Evolutionary conservation across 1,140 invertebrate species (phyloP), one percentile per base, ranked within the genome.

Genomic region (Aphelinus atriplicis): DNA sequence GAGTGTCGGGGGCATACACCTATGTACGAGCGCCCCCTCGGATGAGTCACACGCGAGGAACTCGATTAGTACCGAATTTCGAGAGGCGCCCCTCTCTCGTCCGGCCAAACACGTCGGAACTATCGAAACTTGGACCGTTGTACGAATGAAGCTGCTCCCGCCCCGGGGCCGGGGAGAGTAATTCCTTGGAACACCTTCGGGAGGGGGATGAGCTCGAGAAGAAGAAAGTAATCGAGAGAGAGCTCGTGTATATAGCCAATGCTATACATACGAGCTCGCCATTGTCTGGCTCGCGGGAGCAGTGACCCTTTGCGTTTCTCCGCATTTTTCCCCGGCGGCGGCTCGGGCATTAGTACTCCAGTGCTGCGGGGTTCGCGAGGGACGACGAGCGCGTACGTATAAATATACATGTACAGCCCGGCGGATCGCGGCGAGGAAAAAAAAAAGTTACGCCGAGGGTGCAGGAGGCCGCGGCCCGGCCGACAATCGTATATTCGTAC

Each of bases 231-330:
- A 57, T 57, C 56, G 56, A 57, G 56, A 57, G 26, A 0, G 26
- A 26, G 26, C 26, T 26, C 26, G 26, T 26, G 26, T 26, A 26
- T 26, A 26, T 26, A 26, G 26, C 26, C 26, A 26, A 26, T 26
- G 26, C 26, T 26, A 26, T 26, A 26, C 26, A 26, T 58, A 60
- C 48, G 26, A 9, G 5, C 43, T 1, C 10, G 2, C 55, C 42
- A 73, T 73, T 73, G 64, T 67, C 3, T 60, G 45, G 26, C 26
- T 26, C 26, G 26, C 26, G 26, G 26, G 26, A 1, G 9, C 26
- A 51, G 60, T 66, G 55, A 53, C 26, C 63, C 56, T 48, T 48
- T 66, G 26, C 47, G 42, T 42, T 73, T 51, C 10, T 50, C 63
- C 45, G 7, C n/a, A n/a, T 26, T 57, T 58, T 66, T 50, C 48